These are phyloP conservation scores for Rhamnusium bicolor DNA, from an alignment of 2,888 invertebrate species.

Conservation along the genomic window DNA sequence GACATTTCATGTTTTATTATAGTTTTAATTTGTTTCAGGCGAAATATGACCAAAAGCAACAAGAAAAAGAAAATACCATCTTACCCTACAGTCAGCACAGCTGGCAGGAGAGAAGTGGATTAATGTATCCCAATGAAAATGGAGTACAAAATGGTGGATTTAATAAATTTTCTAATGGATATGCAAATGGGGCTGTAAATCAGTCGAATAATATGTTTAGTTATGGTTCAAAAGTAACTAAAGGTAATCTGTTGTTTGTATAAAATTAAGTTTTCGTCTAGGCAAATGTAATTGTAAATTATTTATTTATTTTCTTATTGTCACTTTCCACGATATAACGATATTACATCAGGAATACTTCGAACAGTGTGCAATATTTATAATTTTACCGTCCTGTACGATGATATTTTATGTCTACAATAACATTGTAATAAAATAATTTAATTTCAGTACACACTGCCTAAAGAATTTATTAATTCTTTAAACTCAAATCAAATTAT, in stretches of 20 bases:
- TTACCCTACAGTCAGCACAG: conserved; percentile 73
- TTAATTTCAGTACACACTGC: no score
- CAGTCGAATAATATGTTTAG: conserved; percentile 61
- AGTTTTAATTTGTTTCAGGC: conserved; percentile 71
- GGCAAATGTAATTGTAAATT: neutral
- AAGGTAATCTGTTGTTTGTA: conserved; percentile 65
- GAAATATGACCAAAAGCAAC: conserved; percentile 79
- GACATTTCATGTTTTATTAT: neutral
- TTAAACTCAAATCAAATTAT: no score
- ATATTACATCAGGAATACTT: neutral
- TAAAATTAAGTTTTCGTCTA: conserved; percentile 33
- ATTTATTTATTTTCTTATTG: conserved; percentile 28
- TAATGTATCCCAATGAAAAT: conserved; percentile 72
- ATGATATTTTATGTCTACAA: no score
- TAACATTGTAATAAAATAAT: no score
- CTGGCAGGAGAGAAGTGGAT: conserved; percentile 75
- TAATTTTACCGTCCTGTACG: neutral
- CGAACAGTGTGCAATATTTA: neutral
- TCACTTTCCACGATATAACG: neutral
- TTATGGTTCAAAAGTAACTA: conserved; percentile 61
- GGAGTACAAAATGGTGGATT: conserved; percentile 46
- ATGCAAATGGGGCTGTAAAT: conserved; percentile 56
- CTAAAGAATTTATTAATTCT: no score
- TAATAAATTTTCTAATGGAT: conserved; percentile 53
- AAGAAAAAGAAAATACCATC: conserved; percentile 72